Base-by-base conservation (phyloP, 2,888 invertebrate species). In the Ecliptopera silaceata region DNA sequence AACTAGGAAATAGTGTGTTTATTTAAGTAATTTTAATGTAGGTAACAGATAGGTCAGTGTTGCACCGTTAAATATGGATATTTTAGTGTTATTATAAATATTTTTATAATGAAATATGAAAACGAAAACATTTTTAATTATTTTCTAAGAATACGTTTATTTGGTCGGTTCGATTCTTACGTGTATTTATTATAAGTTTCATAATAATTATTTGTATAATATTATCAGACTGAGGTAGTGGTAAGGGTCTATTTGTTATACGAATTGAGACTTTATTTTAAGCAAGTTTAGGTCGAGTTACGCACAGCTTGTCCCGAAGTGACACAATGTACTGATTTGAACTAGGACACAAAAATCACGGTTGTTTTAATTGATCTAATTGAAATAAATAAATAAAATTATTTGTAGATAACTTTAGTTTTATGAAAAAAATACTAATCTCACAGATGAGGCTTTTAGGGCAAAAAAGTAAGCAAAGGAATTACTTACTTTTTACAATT, bases 61-160 rank as follows among this genome's bases (percentile, higher is more conserved):
- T 85, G 84, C 84, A 83, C 77, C 72, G 81, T 86, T 86, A 76
- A 76, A 80, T 77, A 76, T 79, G 76, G 70, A 84, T 83, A 84
- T 81, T 86, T 86, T 84, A 86, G 84, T 78, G 82, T 86, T 87
- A 86, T 84, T 58, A 54, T 50, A 59, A 59, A 84, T 88, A 87
- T 88, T 88, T 86, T 87, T 87, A 83, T 85, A 85, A 79, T 71
- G 69, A 81, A 82, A 82, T 76, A 74, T 74, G 70, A 75, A 79
- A 79, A 76, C 59, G n/a, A 78, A 75, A 58, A 68, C 56, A 62
- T 76, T 80, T 74, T 75, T 77, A 72, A 79, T 78, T 76, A 75
- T 75, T 72, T 75, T 73, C 61, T 77, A 74, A 75, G 74, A 74
- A 75, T 64, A 71, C 65, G 71, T 76, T 72, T 70, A 69, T 73